phyloP scores from a whole-genome alignment of 2,797 vertebrate species.

The Clarias pachynema region DNA sequence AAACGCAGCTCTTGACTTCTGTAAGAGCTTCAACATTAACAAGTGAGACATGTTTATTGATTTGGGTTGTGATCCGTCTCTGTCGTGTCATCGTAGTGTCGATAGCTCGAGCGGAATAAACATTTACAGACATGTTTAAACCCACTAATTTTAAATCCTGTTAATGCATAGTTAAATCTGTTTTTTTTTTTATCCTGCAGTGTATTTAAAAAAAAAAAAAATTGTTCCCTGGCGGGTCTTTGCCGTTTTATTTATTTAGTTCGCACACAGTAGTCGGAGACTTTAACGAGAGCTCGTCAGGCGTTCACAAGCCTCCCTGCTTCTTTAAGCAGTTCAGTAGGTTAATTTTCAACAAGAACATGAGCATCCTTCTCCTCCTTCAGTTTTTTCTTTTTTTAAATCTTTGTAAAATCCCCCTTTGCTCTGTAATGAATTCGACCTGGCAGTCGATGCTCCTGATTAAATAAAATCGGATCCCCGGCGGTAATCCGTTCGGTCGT shows the following conservation, averaged over 20 bases:
- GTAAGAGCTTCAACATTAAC: not conserved
- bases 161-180: slow-evolving; percentile 25
- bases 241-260: slow-evolving; percentile 25
- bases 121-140: slow-evolving; percentile 30
- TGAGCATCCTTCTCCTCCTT: not conserved
- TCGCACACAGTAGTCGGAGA: not conserved
- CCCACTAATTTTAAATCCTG: slow-evolving; percentile 27
- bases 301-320: slow-evolving; percentile 34
- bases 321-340: slow-evolving; percentile 38
- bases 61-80: not conserved
- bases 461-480: slow-evolving; percentile 14
- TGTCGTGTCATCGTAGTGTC: not conserved
- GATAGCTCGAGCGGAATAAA: not conserved
- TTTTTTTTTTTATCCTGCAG: slow-evolving; percentile 22
- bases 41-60: not conserved
- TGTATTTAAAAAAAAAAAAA: slow-evolving; percentile 20
- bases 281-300: slow-evolving; percentile 30
- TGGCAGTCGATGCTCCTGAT: slow-evolving; percentile 18
- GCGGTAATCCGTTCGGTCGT: not conserved
- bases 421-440: slow-evolving; percentile 34
- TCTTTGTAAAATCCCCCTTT: slow-evolving; percentile 23
- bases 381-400: not conserved
- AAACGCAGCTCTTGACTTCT: not conserved
- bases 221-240: not conserved
- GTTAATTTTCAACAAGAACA: slow-evolving; percentile 44